A percentile compares a stretch with the other conserved stretches of the same genome.
Evolutionary conservation across 1,140 invertebrate genomes (phyloP).

Genomic region (Drosophila seguyi): DNA sequence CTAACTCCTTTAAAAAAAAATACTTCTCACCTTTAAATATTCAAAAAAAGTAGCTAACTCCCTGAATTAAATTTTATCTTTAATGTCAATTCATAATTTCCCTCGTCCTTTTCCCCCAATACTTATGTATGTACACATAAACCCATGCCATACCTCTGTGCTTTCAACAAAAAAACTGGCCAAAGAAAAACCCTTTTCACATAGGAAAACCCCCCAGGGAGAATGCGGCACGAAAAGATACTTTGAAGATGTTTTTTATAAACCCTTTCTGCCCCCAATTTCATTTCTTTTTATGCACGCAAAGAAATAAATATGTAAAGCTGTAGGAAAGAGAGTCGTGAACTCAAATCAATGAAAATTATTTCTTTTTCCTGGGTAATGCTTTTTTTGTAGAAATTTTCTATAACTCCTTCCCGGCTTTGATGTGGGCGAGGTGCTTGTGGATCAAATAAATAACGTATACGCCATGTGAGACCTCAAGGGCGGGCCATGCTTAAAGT

Average conservation of each 20-base stretch:
- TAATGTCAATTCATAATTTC: constrained; percentile 19
- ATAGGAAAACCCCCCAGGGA: constrained; percentile 17
- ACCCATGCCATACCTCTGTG: not conserved
- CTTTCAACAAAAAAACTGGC: not conserved
- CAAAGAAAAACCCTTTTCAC: constrained; percentile 16
- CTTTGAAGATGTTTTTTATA: constrained; percentile 37
- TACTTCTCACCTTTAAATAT: not conserved
- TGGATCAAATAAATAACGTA: constrained; percentile 13
- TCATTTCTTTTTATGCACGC: constrained; percentile 14
- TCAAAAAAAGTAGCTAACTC: not conserved
- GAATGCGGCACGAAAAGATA: constrained; percentile 19
- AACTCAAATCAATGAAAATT: constrained; percentile 29
- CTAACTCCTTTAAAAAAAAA: not conserved
- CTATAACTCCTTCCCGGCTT: constrained; percentile 15
- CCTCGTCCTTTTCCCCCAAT: not conserved
- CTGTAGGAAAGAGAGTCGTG: not conserved
- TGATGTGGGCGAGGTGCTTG: constrained; percentile 23
- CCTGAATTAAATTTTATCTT: not conserved
- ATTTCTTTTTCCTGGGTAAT: not conserved
- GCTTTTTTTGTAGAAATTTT: constrained; percentile 9
- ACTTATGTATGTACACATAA: not conserved
- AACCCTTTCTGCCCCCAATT: constrained; percentile 8
- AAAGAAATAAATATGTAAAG: constrained; percentile 9
- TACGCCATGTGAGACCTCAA: constrained; percentile 21
- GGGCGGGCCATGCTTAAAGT: constrained; percentile 7